These are phyloP conservation scores for Chloroceryle aenea DNA, from an alignment of 2,113 vertebrate species.

Conservation along the genomic window DNA sequence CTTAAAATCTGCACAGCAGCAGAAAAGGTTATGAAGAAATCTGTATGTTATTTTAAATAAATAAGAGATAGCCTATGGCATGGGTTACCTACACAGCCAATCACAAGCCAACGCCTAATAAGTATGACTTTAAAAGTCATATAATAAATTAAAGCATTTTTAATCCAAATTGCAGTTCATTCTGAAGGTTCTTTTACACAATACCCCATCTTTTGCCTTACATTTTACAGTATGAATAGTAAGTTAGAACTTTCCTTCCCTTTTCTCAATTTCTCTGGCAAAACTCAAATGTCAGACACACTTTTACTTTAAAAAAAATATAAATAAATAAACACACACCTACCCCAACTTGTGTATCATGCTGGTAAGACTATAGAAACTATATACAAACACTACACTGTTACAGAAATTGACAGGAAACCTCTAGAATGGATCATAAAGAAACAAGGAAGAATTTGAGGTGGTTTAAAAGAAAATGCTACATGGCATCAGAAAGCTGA, in stretches of 20 bases:
- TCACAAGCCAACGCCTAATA: background rate
- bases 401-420: background rate
- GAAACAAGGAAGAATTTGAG: background rate
- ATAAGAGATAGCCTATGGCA: background rate
- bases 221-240: background rate
- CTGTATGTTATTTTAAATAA: background rate
- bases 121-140: background rate
- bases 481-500: background rate
- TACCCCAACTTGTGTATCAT: background rate
- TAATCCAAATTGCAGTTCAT: background rate
- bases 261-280: background rate
- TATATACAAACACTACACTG: background rate
- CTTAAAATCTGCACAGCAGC: background rate
- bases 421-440: background rate
- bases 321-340: no score
- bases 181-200: background rate
- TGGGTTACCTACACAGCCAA: background rate
- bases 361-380: background rate
- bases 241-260: background rate
- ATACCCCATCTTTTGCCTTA: background rate
- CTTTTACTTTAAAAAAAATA: no score
- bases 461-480: background rate
- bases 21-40: background rate
- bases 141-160: background rate
- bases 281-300: background rate